These are phyloP conservation scores for Zygaena filipendulae DNA, from an alignment of 2,888 invertebrate species.

Conservation along the genomic window DNA sequence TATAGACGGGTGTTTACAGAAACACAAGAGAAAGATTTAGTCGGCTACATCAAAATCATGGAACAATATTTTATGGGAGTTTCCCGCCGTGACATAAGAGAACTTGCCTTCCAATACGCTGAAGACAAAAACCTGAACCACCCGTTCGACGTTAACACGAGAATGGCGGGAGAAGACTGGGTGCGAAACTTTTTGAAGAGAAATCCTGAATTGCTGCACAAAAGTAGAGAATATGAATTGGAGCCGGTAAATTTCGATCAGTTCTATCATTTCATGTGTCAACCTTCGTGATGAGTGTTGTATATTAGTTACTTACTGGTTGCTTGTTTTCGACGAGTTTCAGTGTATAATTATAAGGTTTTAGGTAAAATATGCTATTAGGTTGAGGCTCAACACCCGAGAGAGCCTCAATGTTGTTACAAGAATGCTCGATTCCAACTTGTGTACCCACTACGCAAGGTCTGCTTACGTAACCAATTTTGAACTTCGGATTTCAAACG, in stretches of 20 bases:
- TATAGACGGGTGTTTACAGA: conserved; percentile 60
- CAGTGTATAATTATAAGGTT: too few relatives aligned
- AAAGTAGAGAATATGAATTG: conserved; percentile 40
- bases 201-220: conserved; percentile 51
- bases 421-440: too few relatives aligned
- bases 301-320: too few relatives aligned
- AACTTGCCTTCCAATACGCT: conserved; percentile 61
- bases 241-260: conserved; percentile 63
- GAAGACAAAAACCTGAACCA: conserved; percentile 54
- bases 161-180: conserved; percentile 65
- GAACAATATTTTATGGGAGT: conserved; percentile 61
- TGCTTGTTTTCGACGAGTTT: too few relatives aligned
- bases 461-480: too few relatives aligned
- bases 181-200: conserved; percentile 59
- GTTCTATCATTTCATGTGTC: conserved; percentile 63
- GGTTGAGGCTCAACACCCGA: too few relatives aligned
- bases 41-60: conserved; percentile 62
- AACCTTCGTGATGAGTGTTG: conserved; percentile 50
- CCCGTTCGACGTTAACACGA: conserved; percentile 53
- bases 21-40: conserved; percentile 56
- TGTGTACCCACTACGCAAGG: too few relatives aligned
- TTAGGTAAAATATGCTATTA: too few relatives aligned
- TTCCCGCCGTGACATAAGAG: conserved; percentile 53
- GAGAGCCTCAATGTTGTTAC: conserved; percentile 36
- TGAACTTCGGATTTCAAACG: too few relatives aligned